Percentiles rank a stretch among this genome's conserved stretches.
These are phyloP conservation scores for Caenorhabditis doughertyi DNA, from an alignment of 2,888 invertebrate genomes.

Conservation along the genomic window DNA sequence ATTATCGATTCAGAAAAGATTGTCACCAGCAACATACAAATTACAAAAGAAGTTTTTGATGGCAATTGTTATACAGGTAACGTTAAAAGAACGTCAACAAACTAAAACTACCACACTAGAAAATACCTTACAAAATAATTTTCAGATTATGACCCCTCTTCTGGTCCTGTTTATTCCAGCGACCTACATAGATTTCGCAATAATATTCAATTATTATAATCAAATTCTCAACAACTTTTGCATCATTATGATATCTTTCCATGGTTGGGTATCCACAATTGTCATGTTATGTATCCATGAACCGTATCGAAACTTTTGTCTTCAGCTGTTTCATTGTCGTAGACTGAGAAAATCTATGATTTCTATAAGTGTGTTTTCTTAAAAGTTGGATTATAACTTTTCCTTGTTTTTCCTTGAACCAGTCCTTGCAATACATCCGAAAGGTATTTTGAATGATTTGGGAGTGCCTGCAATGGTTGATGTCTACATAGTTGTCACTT, in stretches of 20 bases:
- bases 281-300: conserved; percentile 16
- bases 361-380: no score
- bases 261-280: background rate
- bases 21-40: background rate
- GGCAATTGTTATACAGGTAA: conserved; percentile 12
- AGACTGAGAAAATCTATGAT: no score
- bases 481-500: no score
- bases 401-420: conserved; percentile 16
- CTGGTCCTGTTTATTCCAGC: background rate
- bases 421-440: no score
- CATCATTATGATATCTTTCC: background rate
- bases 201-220: background rate
- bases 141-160: background rate
- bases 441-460: no score
- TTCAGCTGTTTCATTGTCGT: no score
- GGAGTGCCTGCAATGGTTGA: no score
- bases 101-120: no score
- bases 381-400: no score
- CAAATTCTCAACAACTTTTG: conserved; percentile 1
- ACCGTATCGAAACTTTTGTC: conserved; percentile 9
- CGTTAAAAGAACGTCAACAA: no score
- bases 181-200: background rate
- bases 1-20: background rate
- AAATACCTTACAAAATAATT: background rate
- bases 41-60: conserved; percentile 7